Conservation (phyloP, 1,140 invertebrate species). For the Brachionus plicatilis region DNA sequence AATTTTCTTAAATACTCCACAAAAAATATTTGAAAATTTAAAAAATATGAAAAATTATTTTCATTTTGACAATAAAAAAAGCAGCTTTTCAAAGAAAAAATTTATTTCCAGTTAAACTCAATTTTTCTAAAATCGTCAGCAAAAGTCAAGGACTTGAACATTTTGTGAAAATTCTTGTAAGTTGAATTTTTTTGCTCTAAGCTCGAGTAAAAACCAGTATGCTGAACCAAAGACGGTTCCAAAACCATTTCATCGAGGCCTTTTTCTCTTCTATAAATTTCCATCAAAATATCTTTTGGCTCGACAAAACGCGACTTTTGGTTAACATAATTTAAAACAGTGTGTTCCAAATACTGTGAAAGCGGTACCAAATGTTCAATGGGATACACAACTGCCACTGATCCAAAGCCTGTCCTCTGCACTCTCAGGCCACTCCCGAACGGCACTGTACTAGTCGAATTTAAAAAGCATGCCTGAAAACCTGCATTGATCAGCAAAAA, state of each 20-base stretch:
- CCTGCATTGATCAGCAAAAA: neutral
- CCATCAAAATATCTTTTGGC: neutral
- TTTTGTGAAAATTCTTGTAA: neutral
- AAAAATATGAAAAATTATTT: no score
- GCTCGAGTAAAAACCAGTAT: conserved; percentile 3
- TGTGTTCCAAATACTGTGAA: neutral
- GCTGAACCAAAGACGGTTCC: conserved; percentile 5
- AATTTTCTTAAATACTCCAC: no score
- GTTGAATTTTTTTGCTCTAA: neutral
- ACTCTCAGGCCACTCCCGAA: neutral
- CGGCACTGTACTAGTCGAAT: neutral
- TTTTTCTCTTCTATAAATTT: neutral
- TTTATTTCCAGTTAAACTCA: neutral
- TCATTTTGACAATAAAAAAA: no score
- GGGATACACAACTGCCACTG: neutral
- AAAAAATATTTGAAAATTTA: no score
- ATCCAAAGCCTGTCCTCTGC: neutral
- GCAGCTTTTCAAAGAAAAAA: no score
- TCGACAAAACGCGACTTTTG: neutral
- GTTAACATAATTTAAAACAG: neutral
- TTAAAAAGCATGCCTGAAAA: neutral
- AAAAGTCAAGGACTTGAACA: neutral
- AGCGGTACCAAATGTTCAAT: neutral
- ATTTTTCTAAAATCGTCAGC: neutral
- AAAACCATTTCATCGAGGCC: neutral